Evolutionary conservation across 35 echinoderm and acorn worm genomes (phyloP).

Genomic region (Anneissia japonica): DNA sequence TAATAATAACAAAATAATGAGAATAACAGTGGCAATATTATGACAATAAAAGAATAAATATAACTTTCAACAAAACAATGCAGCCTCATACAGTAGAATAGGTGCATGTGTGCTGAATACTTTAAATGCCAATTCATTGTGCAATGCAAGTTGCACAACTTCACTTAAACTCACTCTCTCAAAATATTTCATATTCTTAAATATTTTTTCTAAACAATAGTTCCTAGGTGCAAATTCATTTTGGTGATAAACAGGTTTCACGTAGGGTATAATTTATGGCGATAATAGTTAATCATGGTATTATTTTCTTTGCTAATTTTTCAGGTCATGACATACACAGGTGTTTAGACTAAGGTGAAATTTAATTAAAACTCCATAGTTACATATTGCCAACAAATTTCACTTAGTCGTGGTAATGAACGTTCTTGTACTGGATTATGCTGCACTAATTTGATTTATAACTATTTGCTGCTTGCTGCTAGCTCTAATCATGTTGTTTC

Average conservation of each 20-base stretch:
- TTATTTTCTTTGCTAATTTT: not conserved
- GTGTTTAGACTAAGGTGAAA: not conserved
- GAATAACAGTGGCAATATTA: no score
- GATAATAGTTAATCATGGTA: not conserved
- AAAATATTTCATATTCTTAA: no score
- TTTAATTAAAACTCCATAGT: not conserved
- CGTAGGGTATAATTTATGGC: not conserved
- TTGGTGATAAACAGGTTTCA: not conserved
- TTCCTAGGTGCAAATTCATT: not conserved
- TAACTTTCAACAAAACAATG: no score
- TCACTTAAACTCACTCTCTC: no score
- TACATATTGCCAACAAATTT: not conserved
- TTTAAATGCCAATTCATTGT: no score
- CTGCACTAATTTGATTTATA: not conserved
- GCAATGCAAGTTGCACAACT: no score
- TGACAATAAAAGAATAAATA: no score
- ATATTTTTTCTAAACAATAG: not conserved
- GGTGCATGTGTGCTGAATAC: no score
- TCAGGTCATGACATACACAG: not conserved
- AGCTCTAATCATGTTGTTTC: not conserved
- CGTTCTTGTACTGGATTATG: not conserved
- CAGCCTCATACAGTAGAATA: no score
- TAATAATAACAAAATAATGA: no score
- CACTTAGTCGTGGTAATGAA: not conserved
- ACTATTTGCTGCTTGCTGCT: not conserved